These are phyloP conservation scores for Linnaemya vulpina DNA, from an alignment of 2,888 invertebrate genomes.

Conservation along the genomic window DNA sequence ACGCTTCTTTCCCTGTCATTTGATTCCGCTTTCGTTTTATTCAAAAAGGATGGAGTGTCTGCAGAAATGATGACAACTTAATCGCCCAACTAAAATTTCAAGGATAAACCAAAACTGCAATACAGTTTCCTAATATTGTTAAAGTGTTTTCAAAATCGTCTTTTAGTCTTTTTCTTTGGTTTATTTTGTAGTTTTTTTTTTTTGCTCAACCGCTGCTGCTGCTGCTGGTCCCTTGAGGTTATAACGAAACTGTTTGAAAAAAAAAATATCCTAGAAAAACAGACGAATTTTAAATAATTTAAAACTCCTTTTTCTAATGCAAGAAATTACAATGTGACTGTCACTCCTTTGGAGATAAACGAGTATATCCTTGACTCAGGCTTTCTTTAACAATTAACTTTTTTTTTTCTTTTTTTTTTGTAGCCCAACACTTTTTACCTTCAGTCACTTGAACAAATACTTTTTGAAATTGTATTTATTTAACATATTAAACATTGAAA, in stretches of 20 bases:
- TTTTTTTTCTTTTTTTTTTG: neutral
- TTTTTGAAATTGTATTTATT: slow-evolving; percentile 62
- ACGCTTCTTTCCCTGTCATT: slow-evolving; percentile 23
- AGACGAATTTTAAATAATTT: neutral
- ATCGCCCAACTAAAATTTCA: slow-evolving; percentile 52
- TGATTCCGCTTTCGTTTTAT: slow-evolving; percentile 9
- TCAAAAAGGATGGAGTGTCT: neutral
- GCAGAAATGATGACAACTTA: slow-evolving; percentile 58
- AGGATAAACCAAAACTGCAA: slow-evolving; percentile 29
- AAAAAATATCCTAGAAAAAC: neutral
- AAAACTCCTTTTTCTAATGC: neutral
- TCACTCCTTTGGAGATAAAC: neutral
- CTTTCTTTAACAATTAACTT: neutral
- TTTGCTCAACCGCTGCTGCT: neutral
- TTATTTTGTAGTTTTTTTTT: slow-evolving; percentile 33
- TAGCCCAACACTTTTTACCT: neutral
- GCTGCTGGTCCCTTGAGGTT: slow-evolving; percentile 52
- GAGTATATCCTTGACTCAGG: neutral
- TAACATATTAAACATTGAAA: slow-evolving; percentile 60
- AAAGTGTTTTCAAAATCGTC: slow-evolving; percentile 38
- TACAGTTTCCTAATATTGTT: slow-evolving; percentile 32
- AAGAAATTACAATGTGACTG: neutral
- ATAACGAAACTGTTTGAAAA: slow-evolving; percentile 15
- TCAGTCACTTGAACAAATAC: slow-evolving; percentile 31
- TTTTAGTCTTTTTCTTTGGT: slow-evolving; percentile 52